Conservation (phyloP, 1,140 invertebrate genomes). For the Drosophila lacteicornis region DNA sequence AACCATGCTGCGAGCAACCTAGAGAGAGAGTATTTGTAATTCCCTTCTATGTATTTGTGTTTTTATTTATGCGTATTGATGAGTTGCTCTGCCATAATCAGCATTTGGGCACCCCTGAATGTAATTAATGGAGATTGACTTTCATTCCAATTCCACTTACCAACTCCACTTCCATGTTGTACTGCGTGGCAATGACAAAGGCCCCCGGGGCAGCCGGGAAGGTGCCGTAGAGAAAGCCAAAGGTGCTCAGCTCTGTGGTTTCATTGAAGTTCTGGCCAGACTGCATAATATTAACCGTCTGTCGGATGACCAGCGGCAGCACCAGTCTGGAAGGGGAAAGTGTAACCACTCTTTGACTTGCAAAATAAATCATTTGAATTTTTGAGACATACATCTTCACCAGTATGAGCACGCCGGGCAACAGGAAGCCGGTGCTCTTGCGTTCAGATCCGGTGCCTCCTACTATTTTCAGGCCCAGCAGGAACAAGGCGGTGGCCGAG, state of each 20-base stretch:
- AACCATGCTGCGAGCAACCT: conserved; percentile 96
- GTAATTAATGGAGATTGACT: conserved; percentile 9
- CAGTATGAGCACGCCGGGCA: conserved; percentile 94
- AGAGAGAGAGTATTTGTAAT: conserved; percentile 19
- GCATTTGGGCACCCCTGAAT: neutral
- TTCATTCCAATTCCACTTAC: conserved; percentile 86
- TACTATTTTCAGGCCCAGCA: conserved; percentile 96
- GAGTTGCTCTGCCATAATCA: no score
- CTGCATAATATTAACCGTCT: conserved; percentile 91
- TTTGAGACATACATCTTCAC: conserved; percentile 90
- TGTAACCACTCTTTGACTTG: conserved; percentile 2
- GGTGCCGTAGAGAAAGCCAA: conserved; percentile 98
- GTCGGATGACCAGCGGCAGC: conserved; percentile 94
- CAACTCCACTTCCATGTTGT: conserved; percentile 93
- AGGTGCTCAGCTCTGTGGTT: conserved; percentile 93
- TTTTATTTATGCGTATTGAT: no score
- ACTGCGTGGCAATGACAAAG: conserved; percentile 96
- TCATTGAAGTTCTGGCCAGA: conserved; percentile 89
- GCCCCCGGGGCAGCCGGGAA: conserved; percentile 97
- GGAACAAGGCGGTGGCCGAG: conserved; percentile 95
- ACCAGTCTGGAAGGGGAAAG: conserved; percentile 87
- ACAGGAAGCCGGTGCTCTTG: conserved; percentile 85
- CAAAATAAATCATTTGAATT: neutral
- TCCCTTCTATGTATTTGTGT: no score
- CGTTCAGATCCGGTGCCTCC: conserved; percentile 90